Percentiles rank a stretch among this genome's conserved stretches.
These are phyloP conservation scores for Falcunculus frontatus DNA, from an alignment of 2,113 vertebrate genomes.

Conservation along the genomic window DNA sequence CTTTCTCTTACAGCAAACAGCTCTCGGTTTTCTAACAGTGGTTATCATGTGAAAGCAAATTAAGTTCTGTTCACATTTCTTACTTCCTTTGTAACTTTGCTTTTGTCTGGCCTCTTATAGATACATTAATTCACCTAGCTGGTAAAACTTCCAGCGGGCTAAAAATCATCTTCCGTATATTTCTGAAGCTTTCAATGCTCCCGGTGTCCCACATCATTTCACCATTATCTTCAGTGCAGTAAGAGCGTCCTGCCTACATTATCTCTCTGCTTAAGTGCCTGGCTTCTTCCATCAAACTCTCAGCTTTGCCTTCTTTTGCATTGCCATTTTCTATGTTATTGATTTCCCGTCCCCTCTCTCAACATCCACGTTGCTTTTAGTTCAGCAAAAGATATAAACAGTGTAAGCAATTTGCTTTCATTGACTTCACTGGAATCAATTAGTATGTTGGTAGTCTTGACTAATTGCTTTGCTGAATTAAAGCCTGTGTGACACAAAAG, in stretches of 20 bases:
- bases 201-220: background rate
- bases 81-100: background rate
- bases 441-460: background rate
- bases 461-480: background rate
- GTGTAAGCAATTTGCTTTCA: background rate
- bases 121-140: background rate
- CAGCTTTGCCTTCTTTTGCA: background rate
- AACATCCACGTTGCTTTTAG: background rate
- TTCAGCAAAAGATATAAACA: background rate
- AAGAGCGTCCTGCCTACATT: background rate
- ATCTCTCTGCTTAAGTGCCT: background rate
- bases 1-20: background rate
- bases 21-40: background rate
- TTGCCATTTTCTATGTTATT: background rate
- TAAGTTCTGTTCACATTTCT: background rate
- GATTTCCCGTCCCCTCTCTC: background rate
- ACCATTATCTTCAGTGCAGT: background rate
- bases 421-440: background rate
- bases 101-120: background rate
- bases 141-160: background rate
- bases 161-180: background rate
- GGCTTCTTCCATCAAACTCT: background rate
- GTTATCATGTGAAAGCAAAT: background rate
- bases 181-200: background rate
- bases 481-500: background rate